A percentile compares a stretch with the other conserved stretches of the same genome.
Conservation (phyloP, 2,888 invertebrate genomes). For the Apamea epomidion region DNA sequence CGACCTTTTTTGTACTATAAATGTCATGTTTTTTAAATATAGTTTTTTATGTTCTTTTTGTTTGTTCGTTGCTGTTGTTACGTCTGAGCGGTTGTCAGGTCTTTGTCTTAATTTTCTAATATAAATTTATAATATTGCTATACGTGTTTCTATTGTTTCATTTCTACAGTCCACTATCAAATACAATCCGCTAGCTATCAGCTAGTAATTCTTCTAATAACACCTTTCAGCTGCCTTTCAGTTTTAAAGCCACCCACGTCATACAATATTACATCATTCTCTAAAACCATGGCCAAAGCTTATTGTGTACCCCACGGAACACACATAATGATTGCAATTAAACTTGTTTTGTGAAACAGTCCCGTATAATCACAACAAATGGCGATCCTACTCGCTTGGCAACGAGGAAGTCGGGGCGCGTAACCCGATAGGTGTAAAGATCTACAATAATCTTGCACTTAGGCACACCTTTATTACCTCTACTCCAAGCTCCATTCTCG, state of each 20-base stretch:
- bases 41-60: too few relatives aligned
- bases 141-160: too few relatives aligned
- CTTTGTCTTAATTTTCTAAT: too few relatives aligned
- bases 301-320: slow-evolving; percentile 25
- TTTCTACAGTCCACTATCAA: too few relatives aligned
- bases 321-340: slow-evolving; percentile 54
- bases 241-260: background rate
- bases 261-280: background rate
- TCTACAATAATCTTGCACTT: slow-evolving; percentile 47
- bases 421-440: slow-evolving; percentile 67
- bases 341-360: slow-evolving; percentile 58
- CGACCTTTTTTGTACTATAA: too few relatives aligned
- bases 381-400: slow-evolving; percentile 58
- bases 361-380: slow-evolving; percentile 55
- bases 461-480: slow-evolving; percentile 34
- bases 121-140: too few relatives aligned
- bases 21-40: too few relatives aligned
- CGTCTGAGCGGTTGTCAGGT: too few relatives aligned
- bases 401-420: slow-evolving; percentile 65
- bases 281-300: background rate
- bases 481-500: slow-evolving; percentile 38
- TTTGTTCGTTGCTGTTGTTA: too few relatives aligned
- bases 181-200: too few relatives aligned
- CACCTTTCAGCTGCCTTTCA: background rate
- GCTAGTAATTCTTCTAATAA: slow-evolving; percentile 4